These are phyloP conservation scores for Xanthia icteritia DNA, from an alignment of 2,888 invertebrate genomes.

Conservation along the genomic window DNA sequence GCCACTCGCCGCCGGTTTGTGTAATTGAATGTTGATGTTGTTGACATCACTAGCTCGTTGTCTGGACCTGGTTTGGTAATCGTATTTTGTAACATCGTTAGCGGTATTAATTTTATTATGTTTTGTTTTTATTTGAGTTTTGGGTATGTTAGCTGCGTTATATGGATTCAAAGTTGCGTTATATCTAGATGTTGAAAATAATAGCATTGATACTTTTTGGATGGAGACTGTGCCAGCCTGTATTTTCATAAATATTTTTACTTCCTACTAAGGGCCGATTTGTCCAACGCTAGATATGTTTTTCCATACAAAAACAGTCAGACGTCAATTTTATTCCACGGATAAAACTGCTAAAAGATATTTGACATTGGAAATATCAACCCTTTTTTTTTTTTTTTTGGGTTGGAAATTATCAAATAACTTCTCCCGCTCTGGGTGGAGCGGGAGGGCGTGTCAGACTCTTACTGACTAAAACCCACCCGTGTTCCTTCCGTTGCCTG, in stretches of 20 bases:
- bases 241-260: background rate
- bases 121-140: slow-evolving; percentile 30
- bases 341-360: no score
- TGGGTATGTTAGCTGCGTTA: background rate
- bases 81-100: slow-evolving; percentile 66
- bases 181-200: background rate
- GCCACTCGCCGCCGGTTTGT: slow-evolving; percentile 71
- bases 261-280: background rate
- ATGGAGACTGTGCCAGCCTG: background rate
- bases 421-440: no score
- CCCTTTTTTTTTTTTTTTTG: no score
- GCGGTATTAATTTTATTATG: slow-evolving; percentile 26
- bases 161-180: background rate
- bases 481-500: no score
- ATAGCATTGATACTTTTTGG: background rate
- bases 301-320: no score
- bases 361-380: no score
- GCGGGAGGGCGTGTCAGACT: no score
- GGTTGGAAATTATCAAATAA: no score
- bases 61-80: slow-evolving; percentile 67
- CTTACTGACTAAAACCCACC: no score
- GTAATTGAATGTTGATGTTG: slow-evolving; percentile 71
- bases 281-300: no score
- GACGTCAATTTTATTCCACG: no score
- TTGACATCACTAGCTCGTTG: slow-evolving; percentile 68